Evolutionary conservation across 2,797 vertebrate species (phyloP), one percentile per base, ranked within the genome.

Genomic region (Leptoclinus maculatus): DNA sequence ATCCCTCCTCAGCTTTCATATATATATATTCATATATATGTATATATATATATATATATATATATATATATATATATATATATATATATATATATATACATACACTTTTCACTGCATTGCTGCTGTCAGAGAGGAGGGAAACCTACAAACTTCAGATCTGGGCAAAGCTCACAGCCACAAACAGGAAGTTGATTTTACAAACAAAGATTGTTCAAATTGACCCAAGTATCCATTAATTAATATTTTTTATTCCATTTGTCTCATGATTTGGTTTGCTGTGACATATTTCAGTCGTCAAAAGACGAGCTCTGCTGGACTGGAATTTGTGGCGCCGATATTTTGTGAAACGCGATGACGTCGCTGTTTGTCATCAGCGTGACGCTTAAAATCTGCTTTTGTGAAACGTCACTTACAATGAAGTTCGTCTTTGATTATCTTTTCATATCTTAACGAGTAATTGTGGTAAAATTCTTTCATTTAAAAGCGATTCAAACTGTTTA

Each of bases 101-200:
- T 3, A 38, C 63, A 67, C 23, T 38, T 71, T 41, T 76, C 2
- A 8, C 74, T 74, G 83, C 83, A 75, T 27, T 41, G 16, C 45
- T 36, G 65, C 57, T 32, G 45, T 65, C 43, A 23, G 69, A 81
- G 58, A 60, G 43, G 54, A 57, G 60, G 57, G 71, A 60, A 64
- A 64, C 34, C 83, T 68, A 53, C 64, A 63, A 72, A 3, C 9
- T 66, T 57, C 68, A 58, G 29, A 74, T 79, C 73, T 75, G 75
- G 76, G 65, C 80, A 79, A 7, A 87, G 63, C 70, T 21, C 51
- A 41, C 76, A 62, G 34, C 25, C 19, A 2, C 51, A 51, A 14
- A 17, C 56, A 34, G 56, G 56, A 58, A 58, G 34, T 38, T 34
- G 32, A 34, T 34, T 34, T 34, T 34, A 34, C 6, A 34, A 34